A percentile compares a stretch with the other conserved stretches of the same genome.
These are phyloP conservation scores for Ceratosolen fusciceps DNA, from an alignment of 1,140 invertebrate species.

Conservation along the genomic window DNA sequence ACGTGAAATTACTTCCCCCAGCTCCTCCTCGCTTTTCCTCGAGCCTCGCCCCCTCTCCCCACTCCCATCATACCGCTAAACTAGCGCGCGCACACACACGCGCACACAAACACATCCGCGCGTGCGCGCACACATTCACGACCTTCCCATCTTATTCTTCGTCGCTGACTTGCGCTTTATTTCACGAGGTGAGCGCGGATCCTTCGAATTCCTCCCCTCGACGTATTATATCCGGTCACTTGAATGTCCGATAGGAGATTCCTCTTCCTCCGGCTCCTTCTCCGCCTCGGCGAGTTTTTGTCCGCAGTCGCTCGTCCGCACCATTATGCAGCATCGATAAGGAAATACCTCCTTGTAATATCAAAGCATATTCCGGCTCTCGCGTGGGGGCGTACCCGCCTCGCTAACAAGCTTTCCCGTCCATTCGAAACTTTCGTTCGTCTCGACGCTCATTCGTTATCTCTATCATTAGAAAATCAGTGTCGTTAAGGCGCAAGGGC, in stretches of 20 bases:
- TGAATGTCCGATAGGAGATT: constrained; percentile 11
- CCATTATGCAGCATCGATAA: neutral
- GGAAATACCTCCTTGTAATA: neutral
- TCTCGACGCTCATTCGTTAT: no score
- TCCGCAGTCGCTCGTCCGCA: neutral
- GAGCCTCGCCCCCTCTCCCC: neutral
- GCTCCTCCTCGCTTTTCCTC: neutral
- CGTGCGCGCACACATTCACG: no score
- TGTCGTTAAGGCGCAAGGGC: no score
- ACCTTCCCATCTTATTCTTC: neutral
- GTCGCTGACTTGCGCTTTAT: neutral
- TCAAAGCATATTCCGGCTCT: neutral
- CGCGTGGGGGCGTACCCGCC: no score
- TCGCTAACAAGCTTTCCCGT: no score
- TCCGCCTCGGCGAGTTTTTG: neutral
- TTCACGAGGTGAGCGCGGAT: neutral
- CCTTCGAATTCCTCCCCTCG: constrained; percentile 20
- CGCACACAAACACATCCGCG: no score
- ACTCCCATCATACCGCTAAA: no score
- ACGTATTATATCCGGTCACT: neutral
- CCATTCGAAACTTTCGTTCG: neutral
- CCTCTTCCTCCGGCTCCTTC: neutral
- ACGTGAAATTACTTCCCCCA: constrained; percentile 43
- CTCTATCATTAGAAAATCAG: no score
- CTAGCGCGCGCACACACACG: no score